phyloP scores from a whole-genome alignment of 2,888 invertebrate genomes.

The Spicauda simplicius region DNA sequence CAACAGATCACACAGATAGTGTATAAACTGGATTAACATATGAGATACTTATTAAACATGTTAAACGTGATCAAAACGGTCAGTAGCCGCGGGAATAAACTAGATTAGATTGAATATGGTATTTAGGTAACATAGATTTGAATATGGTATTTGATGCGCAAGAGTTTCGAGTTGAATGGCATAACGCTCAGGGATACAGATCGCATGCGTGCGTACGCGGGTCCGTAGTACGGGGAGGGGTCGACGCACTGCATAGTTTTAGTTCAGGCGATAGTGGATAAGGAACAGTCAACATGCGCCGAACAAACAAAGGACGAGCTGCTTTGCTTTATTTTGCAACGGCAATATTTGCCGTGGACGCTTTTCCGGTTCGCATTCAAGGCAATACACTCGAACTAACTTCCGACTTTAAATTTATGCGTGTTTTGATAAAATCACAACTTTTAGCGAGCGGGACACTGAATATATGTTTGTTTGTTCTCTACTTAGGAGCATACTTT shows the following conservation, averaged over 20 bases:
- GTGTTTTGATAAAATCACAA: slow-evolving; percentile 35
- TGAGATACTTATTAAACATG: too few relatives aligned
- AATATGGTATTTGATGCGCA: neutral
- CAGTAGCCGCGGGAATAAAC: too few relatives aligned
- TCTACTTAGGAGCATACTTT: slow-evolving; percentile 31
- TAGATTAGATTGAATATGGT: too few relatives aligned
- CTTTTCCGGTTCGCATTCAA: slow-evolving; percentile 62
- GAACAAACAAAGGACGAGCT: slow-evolving; percentile 75
- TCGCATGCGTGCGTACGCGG: slow-evolving; percentile 23
- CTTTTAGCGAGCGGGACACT: slow-evolving; percentile 27
- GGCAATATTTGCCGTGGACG: slow-evolving; percentile 63
- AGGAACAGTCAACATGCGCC: slow-evolving; percentile 75
- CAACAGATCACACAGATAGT: too few relatives aligned
- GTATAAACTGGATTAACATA: too few relatives aligned
- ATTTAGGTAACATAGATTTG: too few relatives aligned
- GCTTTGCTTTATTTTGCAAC: slow-evolving; percentile 76
- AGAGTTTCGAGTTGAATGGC: slow-evolving; percentile 7
- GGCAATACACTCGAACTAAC: slow-evolving; percentile 47
- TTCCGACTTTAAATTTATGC: slow-evolving; percentile 34
- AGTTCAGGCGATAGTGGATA: slow-evolving; percentile 78
- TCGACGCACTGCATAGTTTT: slow-evolving; percentile 68
- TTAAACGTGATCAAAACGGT: too few relatives aligned
- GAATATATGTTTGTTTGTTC: slow-evolving; percentile 36
- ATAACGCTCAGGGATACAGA: slow-evolving; percentile 24
- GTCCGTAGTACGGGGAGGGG: slow-evolving; percentile 52